Conservation (phyloP, 2,888 invertebrate species). For the Drosophila borborema region DNA sequence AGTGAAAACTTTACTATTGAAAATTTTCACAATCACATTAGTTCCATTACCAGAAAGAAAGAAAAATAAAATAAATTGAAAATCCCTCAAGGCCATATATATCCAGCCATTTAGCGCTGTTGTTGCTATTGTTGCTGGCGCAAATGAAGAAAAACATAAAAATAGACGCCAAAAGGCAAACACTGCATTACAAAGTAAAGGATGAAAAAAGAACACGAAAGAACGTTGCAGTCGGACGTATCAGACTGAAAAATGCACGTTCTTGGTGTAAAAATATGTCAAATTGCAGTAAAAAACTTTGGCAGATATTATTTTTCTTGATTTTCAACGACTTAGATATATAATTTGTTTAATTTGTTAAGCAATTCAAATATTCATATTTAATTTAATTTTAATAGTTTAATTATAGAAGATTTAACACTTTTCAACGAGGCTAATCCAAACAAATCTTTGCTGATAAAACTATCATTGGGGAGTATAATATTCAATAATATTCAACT, state of each 20-base stretch:
- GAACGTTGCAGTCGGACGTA: neutral
- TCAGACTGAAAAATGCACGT: neutral
- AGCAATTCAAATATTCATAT: too few species aligned
- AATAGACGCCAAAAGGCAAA: constrained; percentile 53
- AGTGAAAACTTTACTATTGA: constrained; percentile 60
- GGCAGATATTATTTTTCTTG: neutral
- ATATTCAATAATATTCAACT: too few species aligned
- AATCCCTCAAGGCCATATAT: constrained; percentile 62
- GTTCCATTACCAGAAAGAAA: constrained; percentile 59
- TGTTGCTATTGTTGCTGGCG: constrained; percentile 28
- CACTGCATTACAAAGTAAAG: constrained; percentile 41
- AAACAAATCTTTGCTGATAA: too few species aligned
- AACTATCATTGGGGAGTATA: too few species aligned
- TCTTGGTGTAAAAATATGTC: neutral
- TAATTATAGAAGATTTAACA: too few species aligned
- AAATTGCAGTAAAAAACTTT: neutral
- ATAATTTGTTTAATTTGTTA: too few species aligned
- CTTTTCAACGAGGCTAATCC: too few species aligned
- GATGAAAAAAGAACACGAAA: constrained; percentile 3
- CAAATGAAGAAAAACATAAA: constrained; percentile 54
- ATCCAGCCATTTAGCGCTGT: constrained; percentile 27
- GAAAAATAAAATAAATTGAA: constrained; percentile 30
- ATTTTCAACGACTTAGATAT: too few species aligned
- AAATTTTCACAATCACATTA: constrained; percentile 68
- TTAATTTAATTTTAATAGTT: too few species aligned